Base-by-base conservation (phyloP, 2,113 vertebrate genomes). In the Pituophis catenifer region DNA sequence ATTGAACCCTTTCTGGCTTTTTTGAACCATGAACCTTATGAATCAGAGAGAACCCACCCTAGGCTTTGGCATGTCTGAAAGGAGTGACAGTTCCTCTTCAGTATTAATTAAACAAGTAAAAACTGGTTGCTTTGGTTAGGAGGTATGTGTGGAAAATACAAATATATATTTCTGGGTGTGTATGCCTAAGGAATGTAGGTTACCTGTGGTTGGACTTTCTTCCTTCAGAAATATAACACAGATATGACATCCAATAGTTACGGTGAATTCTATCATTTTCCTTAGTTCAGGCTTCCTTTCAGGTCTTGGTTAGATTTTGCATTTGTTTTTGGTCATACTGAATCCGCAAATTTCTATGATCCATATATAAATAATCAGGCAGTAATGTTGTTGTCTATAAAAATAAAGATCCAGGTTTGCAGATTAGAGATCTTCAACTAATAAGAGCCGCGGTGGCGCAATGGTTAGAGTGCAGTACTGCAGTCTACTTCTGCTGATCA, bases 91-190 rank as follows among this genome's bases (percentile, higher is more conserved):
- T 95, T 95, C 94, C 95, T 96, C 95, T 96, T 91, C 26, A 3
- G 95, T 94, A 87, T 93, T 95, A 96, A 94, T 95, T 96, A 96
- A 96, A 95, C 97, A 96, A 96, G 97, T 97, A 94, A 96, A 97
- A 96, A 96, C 97, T 95, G 95, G 97, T 91, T 96, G 92, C 96
- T 95, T 96, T 91, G 94, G 96, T 95, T 95, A 94, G 95, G 95
- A 93, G 95, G 15, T 90, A 96, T 93, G 95, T 59, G 93, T 95
- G 97, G 97, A 97, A 96, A 96, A 94, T 58, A 91, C 94, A 92
- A 85, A 93, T 95, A 55, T 70, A 91, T 94, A 95, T 93, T 57
- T 89, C 95, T 96, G 93, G 93, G 97, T 0, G 95, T 92, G 96
- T 96, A 94, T 95, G 93, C 93, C 94, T 96, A 90, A 97, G 94